Evolutionary conservation across 1,140 invertebrate species (phyloP).

Genomic region (Acromyrmex heyeri): DNA sequence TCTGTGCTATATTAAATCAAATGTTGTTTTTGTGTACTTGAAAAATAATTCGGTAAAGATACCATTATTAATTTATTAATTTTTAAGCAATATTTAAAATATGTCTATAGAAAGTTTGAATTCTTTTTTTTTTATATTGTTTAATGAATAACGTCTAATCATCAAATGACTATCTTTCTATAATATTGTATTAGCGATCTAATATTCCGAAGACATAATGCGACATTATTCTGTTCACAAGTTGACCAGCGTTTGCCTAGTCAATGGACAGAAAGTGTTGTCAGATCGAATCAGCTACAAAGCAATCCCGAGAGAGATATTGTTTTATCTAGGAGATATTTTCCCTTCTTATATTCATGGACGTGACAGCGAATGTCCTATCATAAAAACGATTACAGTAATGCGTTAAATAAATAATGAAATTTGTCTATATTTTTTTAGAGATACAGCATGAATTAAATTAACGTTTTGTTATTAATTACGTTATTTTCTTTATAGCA

Average conservation of each 20-base stretch:
- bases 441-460: neutral
- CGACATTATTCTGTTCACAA: slow-evolving; percentile 68
- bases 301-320: slow-evolving; percentile 19
- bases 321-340: slow-evolving; percentile 53
- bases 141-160: neutral
- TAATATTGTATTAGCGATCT: neutral
- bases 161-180: neutral
- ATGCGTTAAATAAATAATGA: slow-evolving; percentile 5
- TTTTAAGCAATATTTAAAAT: neutral
- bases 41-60: neutral
- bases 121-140: neutral
- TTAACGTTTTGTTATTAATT: neutral
- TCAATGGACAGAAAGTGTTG: slow-evolving; percentile 70
- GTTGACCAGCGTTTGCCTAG: slow-evolving; percentile 52
- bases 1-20: neutral
- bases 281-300: slow-evolving; percentile 67
- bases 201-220: slow-evolving; percentile 22
- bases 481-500: neutral
- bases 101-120: neutral
- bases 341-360: neutral
- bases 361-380: slow-evolving; percentile 41
- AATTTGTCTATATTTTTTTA: neutral
- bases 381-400: neutral
- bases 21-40: neutral
- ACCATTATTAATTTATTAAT: neutral